These are phyloP conservation scores for Laticauda laticaudata DNA, from an alignment of 2,113 vertebrate species.

Conservation along the genomic window DNA sequence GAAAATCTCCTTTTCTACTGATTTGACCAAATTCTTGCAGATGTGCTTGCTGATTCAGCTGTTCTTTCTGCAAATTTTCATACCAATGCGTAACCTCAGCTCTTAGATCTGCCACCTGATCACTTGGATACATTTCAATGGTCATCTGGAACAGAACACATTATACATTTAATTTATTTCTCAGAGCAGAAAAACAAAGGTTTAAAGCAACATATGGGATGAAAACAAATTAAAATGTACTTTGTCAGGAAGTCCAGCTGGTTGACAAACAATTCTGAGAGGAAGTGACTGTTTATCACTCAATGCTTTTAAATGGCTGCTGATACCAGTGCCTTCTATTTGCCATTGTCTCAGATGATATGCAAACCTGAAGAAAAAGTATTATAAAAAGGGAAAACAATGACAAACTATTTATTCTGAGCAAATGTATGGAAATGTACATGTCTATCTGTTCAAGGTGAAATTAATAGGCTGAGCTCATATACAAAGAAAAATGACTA, in stretches of 20 bases:
- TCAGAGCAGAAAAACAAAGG: background rate
- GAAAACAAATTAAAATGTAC: constrained; percentile 57
- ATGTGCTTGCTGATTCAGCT: constrained; percentile 97
- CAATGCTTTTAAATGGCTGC: constrained; percentile 96
- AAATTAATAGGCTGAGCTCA: background rate
- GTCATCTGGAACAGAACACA: constrained; percentile 86
- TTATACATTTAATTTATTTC: background rate
- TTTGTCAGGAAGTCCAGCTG: constrained; percentile 97
- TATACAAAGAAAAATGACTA: background rate
- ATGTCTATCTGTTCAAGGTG: background rate
- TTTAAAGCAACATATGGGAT: background rate
- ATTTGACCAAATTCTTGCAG: constrained; percentile 98
- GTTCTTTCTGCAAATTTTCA: constrained; percentile 98
- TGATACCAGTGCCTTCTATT: constrained; percentile 97
- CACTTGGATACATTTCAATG: constrained; percentile 99
- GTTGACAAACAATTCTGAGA: constrained; percentile 94
- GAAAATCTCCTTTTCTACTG: constrained; percentile 91
- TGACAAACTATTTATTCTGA: background rate
- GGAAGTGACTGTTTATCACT: constrained; percentile 97
- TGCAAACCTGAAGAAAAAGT: constrained; percentile 81
- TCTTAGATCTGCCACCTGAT: constrained; percentile 95
- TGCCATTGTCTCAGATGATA: constrained; percentile 99
- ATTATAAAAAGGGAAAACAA: background rate
- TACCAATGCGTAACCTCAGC: constrained; percentile 99
- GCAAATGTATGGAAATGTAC: background rate